Conservation (phyloP, 2,113 vertebrate species). For the Pedetes capensis region DNA sequence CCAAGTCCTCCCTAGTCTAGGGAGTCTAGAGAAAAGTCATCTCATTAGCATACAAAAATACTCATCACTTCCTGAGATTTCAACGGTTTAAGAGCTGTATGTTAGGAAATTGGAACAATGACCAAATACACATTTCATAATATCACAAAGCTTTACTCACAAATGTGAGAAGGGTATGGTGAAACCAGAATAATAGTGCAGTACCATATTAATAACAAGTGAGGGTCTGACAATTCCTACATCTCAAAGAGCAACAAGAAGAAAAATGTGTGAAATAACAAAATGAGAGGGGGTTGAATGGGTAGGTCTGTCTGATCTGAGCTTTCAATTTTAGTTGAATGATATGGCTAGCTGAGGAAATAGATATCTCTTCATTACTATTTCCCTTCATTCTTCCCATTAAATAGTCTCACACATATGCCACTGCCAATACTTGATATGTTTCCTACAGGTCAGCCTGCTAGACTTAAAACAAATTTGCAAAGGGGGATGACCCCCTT, state of each 20-base stretch:
- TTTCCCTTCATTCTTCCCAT: background rate
- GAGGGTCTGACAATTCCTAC: background rate
- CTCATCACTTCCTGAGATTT: background rate
- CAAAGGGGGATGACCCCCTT: background rate
- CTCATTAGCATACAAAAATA: background rate
- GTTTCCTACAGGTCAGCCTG: background rate
- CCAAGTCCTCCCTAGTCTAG: too few relatives aligned
- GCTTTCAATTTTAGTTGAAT: background rate
- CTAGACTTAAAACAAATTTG: background rate
- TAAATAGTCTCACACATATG: background rate
- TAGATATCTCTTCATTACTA: too few relatives aligned
- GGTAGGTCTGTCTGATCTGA: background rate
- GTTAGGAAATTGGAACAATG: background rate
- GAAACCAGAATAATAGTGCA: background rate
- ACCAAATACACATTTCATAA: background rate
- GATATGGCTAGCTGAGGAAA: background rate
- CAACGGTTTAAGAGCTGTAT: background rate
- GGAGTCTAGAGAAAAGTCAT: too few relatives aligned
- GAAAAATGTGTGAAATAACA: background rate
- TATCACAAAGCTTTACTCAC: background rate
- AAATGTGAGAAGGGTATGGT: background rate
- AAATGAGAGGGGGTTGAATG: background rate
- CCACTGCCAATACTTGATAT: background rate
- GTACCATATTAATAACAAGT: background rate
- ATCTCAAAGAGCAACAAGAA: accelerated